Evolutionary conservation across 92 coral and sea anemone species (phyloP), one percentile per base, ranked within the genome.

Genomic region (Pocillopora grandis): DNA sequence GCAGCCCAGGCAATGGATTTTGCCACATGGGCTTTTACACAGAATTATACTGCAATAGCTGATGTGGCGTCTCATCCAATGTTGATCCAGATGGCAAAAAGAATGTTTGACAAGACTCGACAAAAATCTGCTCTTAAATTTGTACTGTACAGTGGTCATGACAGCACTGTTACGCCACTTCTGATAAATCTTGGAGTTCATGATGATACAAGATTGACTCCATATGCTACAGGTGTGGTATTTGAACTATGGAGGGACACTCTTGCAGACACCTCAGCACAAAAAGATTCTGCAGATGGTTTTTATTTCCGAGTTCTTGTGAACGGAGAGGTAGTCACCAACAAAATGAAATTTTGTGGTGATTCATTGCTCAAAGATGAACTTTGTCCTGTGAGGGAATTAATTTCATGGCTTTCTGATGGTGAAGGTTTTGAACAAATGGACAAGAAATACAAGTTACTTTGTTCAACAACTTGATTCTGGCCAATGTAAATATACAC

Each of bases 141-240:
- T 91, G 95, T 85, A 13, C 79, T 94, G 21, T 96, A 89, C 72
- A 83, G 95, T 66, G 94, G 95, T n/a, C 99, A 96, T 5, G 99
- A 96, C 75, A 92, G 84, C 55, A 92, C 98, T 27, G 77, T 96
- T 7, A 83, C 86, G 5, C 95, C 99, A 1, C 48, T 91, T 58
- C 84, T 96, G 20, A 71, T 90, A 14, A 86, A 87, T 19, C 82
- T 96, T 77, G 99, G 97, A 9, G 87, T 93, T 18, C 90, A 88
- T 60, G 86, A 87, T 62, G 65, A 61, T 11, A 85, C 83, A 14
- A 80, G 89, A 33, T 92, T 94, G 98, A 79, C 90, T 2, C 94
- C 94, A 17, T 96, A 94, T 81, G 95, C 94, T 21, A 82, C 98
- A 10, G 91, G 97, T 61, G 58, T 96, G 3, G 98, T 89, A 11